Conservation (phyloP, 1,140 invertebrate species). For the Drosophila oshimai region DNA sequence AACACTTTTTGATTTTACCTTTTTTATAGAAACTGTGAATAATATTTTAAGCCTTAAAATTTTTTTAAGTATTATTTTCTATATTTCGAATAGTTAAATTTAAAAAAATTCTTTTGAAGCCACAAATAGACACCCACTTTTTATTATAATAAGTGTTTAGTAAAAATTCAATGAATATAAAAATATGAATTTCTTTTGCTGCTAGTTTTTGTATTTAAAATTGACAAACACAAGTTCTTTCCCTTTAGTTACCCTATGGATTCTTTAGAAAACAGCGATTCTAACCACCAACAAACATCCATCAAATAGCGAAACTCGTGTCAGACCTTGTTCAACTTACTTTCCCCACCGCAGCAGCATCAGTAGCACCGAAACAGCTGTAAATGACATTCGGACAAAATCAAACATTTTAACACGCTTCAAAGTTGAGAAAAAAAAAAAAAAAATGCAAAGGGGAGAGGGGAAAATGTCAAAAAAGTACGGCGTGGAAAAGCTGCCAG, state of each 20-base stretch:
- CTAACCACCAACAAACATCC: conserved; percentile 34
- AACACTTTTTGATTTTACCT: no score
- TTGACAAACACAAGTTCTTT: background rate
- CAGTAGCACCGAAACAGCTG: conserved; percentile 54
- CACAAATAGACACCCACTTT: no score
- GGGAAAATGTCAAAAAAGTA: conserved; percentile 67
- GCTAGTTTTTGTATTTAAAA: no score
- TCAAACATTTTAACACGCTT: conserved; percentile 79
- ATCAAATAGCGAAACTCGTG: conserved; percentile 38
- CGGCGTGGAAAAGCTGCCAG: conserved; percentile 60
- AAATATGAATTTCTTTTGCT: no score
- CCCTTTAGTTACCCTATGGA: background rate
- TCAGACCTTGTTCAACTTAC: conserved; percentile 20
- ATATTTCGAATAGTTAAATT: no score
- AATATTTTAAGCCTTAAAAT: no score
- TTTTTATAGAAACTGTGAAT: no score
- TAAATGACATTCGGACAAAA: conserved; percentile 78
- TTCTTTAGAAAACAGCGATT: background rate
- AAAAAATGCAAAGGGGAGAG: background rate
- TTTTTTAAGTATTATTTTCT: no score
- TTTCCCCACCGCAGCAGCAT: conserved; percentile 28
- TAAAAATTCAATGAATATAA: no score
- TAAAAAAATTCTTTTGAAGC: no score
- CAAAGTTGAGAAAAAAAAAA: conserved; percentile 52
- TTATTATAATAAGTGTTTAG: no score